phyloP scores from a whole-genome alignment of 2,888 invertebrate genomes.

The Poecilus cupreus region DNA sequence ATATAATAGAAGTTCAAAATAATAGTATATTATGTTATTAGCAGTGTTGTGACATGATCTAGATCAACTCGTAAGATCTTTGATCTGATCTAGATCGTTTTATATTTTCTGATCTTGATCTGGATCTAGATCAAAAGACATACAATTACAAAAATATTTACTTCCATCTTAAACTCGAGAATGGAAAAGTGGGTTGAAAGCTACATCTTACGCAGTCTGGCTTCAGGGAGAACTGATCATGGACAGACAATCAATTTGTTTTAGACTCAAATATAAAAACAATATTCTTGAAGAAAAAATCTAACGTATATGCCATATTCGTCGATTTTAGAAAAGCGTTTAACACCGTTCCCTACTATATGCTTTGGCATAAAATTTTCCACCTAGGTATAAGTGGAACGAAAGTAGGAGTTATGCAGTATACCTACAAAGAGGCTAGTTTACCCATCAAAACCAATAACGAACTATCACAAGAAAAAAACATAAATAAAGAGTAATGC shows the following conservation, averaged over 20 bases:
- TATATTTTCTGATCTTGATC: no score
- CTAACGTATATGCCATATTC: slow-evolving; percentile 13
- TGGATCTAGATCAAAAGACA: no score
- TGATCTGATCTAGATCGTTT: no score
- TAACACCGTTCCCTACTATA: slow-evolving; percentile 5
- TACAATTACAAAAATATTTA: slow-evolving; percentile 35
- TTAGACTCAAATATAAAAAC: neutral
- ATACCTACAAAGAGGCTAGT: neutral
- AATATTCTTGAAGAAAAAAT: neutral
- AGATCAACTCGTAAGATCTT: no score
- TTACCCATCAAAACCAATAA: neutral
- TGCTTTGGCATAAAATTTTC: slow-evolving; percentile 18
- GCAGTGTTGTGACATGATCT: no score
- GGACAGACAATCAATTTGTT: slow-evolving; percentile 10
- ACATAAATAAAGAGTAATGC: neutral
- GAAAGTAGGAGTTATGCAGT: neutral
- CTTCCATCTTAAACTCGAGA: neutral
- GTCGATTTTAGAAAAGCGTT: slow-evolving; percentile 48
- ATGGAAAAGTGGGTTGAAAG: slow-evolving; percentile 37
- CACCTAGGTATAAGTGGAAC: slow-evolving; percentile 15
- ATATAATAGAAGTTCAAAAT: no score
- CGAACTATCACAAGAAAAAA: neutral
- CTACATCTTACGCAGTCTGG: slow-evolving; percentile 20
- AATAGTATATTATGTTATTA: no score
- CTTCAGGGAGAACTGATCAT: slow-evolving; percentile 24